A percentile compares a stretch with the other conserved stretches of the same genome.
phyloP scores from a whole-genome alignment of 2,888 invertebrate species.

The Drosophila infuscata region DNA sequence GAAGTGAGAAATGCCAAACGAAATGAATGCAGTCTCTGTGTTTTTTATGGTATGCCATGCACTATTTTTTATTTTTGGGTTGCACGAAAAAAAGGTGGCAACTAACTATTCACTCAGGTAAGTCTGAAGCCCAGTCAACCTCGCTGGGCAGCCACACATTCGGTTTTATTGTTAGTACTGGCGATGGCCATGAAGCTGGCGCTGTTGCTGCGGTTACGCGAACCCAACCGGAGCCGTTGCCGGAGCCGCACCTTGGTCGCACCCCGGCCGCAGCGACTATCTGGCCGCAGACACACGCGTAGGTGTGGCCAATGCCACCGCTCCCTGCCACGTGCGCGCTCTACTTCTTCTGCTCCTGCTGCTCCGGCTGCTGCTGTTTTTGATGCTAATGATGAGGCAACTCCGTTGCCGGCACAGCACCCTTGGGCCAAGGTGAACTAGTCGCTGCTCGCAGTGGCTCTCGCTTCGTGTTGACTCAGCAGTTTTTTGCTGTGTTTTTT shows the following conservation, averaged over 20 bases:
- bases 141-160: conserved; percentile 61
- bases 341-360: conserved; percentile 15
- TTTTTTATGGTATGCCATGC: conserved; percentile 45
- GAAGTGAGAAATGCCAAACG: conserved; percentile 55
- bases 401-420: conserved; percentile 36
- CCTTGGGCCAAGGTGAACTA: conserved; percentile 45
- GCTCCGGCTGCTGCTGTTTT: not conserved
- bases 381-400: conserved; percentile 73
- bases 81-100: conserved; percentile 9
- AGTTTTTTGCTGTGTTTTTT: conserved; percentile 29
- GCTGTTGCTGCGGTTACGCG: conserved; percentile 41
- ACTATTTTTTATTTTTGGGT: conserved; percentile 11
- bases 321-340: conserved; percentile 13
- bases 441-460: conserved; percentile 21
- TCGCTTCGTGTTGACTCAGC: conserved; percentile 71
- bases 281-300: conserved; percentile 76
- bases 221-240: conserved; percentile 11
- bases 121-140: conserved; percentile 32
- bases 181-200: conserved; percentile 30
- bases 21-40: conserved; percentile 69
- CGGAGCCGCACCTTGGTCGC: conserved; percentile 65
- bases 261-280: conserved; percentile 70
- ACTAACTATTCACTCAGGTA: conserved; percentile 19
- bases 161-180: conserved; percentile 73
- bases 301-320: conserved; percentile 52